phyloP scores from a whole-genome alignment of 2,797 vertebrate genomes.

The Alexandromys oeconomus region DNA sequence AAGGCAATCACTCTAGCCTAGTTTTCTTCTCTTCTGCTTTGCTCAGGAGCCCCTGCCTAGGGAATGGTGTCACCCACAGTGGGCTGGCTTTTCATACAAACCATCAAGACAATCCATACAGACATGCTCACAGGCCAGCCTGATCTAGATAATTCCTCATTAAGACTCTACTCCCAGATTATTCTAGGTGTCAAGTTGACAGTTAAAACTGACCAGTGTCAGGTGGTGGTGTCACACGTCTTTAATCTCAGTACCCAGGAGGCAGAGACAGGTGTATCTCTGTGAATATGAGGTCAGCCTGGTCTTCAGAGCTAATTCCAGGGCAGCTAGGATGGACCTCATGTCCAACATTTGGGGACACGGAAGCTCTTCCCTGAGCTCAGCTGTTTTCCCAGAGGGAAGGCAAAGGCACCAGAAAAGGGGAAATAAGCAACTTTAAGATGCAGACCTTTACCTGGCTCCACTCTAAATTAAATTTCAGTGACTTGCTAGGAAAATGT shows the following conservation, averaged over 20 bases:
- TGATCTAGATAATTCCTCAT: neutral
- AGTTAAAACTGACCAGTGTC: neutral
- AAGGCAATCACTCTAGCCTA: neutral
- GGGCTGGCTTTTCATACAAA: neutral
- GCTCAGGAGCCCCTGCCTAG: neutral
- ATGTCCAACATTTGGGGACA: neutral
- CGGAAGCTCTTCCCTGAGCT: neutral
- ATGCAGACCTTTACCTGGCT: slow-evolving; percentile 43
- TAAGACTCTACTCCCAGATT: neutral
- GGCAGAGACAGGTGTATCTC: neutral
- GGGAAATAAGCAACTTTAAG: slow-evolving; percentile 50
- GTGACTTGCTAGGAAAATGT: slow-evolving; percentile 71
- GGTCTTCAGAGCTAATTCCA: neutral
- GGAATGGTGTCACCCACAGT: neutral
- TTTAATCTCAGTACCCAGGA: neutral
- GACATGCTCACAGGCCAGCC: neutral
- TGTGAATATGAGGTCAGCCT: neutral
- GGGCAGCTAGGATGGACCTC: too few relatives aligned
- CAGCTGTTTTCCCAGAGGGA: neutral
- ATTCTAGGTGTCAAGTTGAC: neutral
- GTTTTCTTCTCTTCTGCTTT: neutral
- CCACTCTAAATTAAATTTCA: slow-evolving; percentile 80
- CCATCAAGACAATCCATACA: neutral
- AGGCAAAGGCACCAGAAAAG: neutral
- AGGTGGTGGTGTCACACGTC: neutral